phyloP scores from a whole-genome alignment of 1,140 invertebrate species.

The Periplaneta americana region DNA sequence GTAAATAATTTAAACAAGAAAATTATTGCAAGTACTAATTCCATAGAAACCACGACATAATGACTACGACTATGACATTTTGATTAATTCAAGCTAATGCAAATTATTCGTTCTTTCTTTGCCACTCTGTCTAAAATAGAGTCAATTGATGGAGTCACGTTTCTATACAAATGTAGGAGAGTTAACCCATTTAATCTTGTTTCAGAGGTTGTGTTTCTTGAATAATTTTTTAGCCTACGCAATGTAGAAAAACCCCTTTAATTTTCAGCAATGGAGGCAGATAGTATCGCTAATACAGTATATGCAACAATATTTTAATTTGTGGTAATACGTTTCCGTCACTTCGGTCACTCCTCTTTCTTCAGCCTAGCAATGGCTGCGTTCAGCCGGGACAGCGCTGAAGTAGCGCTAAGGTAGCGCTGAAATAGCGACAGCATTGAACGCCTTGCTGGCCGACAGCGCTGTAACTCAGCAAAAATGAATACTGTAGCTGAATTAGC shows the following conservation, averaged over 20 bases:
- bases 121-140: neutral
- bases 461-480: neutral
- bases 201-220: neutral
- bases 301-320: neutral
- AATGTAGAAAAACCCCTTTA: neutral
- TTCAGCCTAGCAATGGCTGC: too few relatives aligned
- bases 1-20: too few relatives aligned
- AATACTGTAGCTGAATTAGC: neutral
- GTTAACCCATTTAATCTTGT: neutral
- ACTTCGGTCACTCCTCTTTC: neutral
- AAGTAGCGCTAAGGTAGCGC: too few relatives aligned
- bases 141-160: neutral
- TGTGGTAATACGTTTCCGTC: neutral
- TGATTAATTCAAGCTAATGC: too few relatives aligned
- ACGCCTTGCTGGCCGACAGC: too few relatives aligned
- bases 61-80: too few relatives aligned
- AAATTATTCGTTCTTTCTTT: too few relatives aligned
- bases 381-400: too few relatives aligned
- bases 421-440: too few relatives aligned
- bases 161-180: neutral
- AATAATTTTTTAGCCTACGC: neutral
- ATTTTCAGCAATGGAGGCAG: neutral
- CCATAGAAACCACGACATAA: too few relatives aligned
- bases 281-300: neutral
- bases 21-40: too few relatives aligned